Conservation (phyloP, 2,113 vertebrate species). For the Solea solea region DNA sequence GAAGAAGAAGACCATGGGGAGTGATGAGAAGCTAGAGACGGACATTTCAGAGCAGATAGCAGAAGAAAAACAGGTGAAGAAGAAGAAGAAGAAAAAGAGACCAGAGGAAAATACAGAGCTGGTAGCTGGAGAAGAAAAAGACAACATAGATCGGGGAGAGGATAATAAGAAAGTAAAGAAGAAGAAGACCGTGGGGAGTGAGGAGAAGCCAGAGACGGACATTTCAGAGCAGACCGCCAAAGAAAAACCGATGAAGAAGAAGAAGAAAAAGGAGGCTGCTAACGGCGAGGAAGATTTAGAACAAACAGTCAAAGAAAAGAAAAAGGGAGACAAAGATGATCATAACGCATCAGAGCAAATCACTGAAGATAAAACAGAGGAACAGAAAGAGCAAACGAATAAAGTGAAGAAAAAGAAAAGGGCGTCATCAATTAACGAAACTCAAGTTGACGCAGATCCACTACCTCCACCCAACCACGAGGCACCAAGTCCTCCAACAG, state of each 20-base stretch:
- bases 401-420: constrained; percentile 43
- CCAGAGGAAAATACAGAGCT: neutral
- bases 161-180: neutral
- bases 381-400: neutral
- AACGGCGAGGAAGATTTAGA: neutral
- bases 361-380: neutral
- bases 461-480: neutral
- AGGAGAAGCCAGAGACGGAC: neutral
- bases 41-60: neutral
- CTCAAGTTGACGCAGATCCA: neutral
- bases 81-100: constrained; percentile 1
- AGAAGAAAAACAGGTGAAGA: constrained; percentile 11
- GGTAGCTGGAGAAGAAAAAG: neutral
- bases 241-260: constrained; percentile 17
- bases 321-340: constrained; percentile 21
- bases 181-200: neutral
- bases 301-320: neutral
- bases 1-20: neutral
- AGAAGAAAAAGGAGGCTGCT: neutral
- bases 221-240: neutral
- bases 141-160: neutral
- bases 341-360: neutral
- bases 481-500: constrained; percentile 12
- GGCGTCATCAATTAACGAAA: neutral
- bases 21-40: neutral